Conservation (phyloP, 2,797 vertebrate species). For the Stomatorhinus walkeri region DNA sequence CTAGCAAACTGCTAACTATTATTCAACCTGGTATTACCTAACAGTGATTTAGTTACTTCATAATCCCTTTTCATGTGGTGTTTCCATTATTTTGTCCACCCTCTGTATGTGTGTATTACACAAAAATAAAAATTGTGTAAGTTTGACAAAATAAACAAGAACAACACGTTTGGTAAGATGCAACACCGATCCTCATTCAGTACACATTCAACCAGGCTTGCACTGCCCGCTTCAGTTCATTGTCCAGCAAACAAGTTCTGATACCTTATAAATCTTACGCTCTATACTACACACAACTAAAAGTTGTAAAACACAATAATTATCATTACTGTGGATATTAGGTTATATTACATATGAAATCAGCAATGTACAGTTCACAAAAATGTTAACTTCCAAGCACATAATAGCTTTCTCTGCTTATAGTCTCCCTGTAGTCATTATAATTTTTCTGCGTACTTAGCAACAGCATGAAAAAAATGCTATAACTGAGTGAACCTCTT, state of each 20-base stretch:
- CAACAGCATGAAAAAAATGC: neutral
- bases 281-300: neutral
- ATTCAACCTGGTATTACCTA: neutral
- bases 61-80: neutral
- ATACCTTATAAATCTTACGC: neutral
- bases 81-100: neutral
- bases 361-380: constrained; percentile 8
- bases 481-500: neutral
- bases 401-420: neutral
- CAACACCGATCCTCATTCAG: neutral
- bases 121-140: neutral
- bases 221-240: neutral
- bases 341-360: neutral
- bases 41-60: neutral
- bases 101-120: neutral
- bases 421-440: neutral
- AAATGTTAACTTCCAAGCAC: neutral
- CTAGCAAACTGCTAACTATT: neutral
- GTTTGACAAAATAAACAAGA: neutral
- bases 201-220: neutral
- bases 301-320: neutral
- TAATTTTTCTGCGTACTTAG: neutral
- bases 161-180: neutral
- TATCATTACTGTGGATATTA: neutral
- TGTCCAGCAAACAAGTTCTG: neutral